Evolutionary conservation across 1,140 invertebrate genomes (phyloP), one percentile per base, ranked within the genome.

Genomic region (Plectrocnemia conspersa): DNA sequence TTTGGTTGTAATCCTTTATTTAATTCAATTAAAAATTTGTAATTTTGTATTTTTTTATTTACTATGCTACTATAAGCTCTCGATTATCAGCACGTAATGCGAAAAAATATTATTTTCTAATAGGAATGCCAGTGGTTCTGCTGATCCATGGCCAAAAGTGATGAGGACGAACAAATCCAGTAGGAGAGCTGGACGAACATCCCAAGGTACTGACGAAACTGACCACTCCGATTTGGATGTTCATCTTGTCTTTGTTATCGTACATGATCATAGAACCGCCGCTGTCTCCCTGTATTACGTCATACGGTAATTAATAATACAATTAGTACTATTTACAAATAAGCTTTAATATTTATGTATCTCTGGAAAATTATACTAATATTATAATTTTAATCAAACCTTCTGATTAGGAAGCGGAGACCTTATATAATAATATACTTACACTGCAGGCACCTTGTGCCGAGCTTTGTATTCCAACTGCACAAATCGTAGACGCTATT

Each of bases 161-260:
- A n/a, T 24, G 6, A 21, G 38, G 13, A 6, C 52, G n/a, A 10
- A 32, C 38, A 29, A 32, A 53, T 27, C 52, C 52, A 15, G 52
- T 13, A 2, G 52, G 13, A 16, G 13, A 15, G 24, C 21, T 58
- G 1, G 24, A 18, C 7, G 53, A 60, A 36, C 66, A 68, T 1
- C 64, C 64, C 9, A 42, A n/a, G 25, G 36, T 47, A 10, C 52
- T 58, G 21, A 65, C 63, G 50, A 66, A 67, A 40, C 63, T 64
- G 18, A 64, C 63, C 18, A 67, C 45, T 22, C 65, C 65, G 32
- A 65, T 52, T 49, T 59, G 56, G 24, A 41, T 53, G 10, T 22
- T 11, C n/a, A 19, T n/a, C 22, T 52, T 53, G 25, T 61, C 52
- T n/a, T n/a, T n/a, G 25, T 22, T 42, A 24, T 55, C 44, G 1